Base-by-base conservation (phyloP, 2,113 vertebrate species). In the Sapayoa aenigma region DNA sequence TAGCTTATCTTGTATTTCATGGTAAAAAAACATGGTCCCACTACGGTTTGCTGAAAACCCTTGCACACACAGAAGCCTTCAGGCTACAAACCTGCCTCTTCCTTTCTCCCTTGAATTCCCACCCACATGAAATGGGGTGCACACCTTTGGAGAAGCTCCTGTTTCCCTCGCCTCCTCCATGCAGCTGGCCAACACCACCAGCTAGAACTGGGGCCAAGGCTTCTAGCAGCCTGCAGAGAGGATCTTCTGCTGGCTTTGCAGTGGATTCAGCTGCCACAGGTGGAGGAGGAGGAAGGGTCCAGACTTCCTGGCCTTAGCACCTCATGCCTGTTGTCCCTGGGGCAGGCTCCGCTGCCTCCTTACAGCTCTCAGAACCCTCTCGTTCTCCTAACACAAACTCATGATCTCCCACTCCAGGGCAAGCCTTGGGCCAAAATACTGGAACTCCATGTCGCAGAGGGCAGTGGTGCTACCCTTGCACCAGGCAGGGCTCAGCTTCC, bases 141-240 rank as follows among this genome's bases (percentile, higher is more conserved):
- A 58, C 14, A 58, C 14, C 47, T 72, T 46, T 0, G 0, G 53
- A 89, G 68, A 77, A 74, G 47, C 30, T 71, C 78, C 63, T 22
- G 9, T 25, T 78, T n/a, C 24, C 52, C 55, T 69, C 7, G 1
- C 46, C 44, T 33, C 33, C 41, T 47, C n/a, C 25, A 4, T 4
- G 17, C 42, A 73, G 52, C 58, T n/a, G 41, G 37, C 27, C 82
- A 58, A 27, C n/a, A 18, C 11, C 46, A 69, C 30, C 22, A 41
- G 37, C 18, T 39, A 39, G 39, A 7, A 28, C 6, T 0, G 0
- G 5, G 8, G 44, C 12, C 0, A 0, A 65, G 24, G 23, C 41
- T 67, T 69, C 39, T 30, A 27, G n/a, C 13, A 74, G 53, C 59
- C 49, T 16, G 31, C 19, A 53, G 33, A 55, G 16, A 66, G 53